Evolutionary conservation across 2,113 vertebrate species (phyloP).

Genomic region (Ornithorhynchus anatinus): DNA sequence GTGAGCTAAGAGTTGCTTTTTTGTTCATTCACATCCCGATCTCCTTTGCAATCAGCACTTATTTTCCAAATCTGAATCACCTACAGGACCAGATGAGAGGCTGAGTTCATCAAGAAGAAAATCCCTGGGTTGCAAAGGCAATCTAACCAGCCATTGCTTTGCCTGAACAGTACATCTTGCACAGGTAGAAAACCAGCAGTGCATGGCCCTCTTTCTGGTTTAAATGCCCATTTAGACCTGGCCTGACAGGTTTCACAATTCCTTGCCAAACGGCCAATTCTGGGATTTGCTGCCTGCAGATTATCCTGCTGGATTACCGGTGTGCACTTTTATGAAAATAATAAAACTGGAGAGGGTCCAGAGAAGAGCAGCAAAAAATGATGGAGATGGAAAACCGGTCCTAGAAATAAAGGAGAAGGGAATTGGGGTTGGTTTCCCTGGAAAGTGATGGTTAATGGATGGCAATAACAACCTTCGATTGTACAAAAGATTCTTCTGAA

Average conservation of each 20-base stretch:
- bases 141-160: neutral
- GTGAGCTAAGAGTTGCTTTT: constrained; percentile 14
- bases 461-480: no score
- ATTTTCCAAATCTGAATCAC: constrained; percentile 34
- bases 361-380: no score
- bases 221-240: constrained; percentile 7
- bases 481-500: no score
- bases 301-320: neutral
- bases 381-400: no score
- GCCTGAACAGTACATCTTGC: neutral
- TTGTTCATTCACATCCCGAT: constrained; percentile 35
- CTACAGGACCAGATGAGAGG: neutral
- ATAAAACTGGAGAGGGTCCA: no score
- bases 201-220: neutral
- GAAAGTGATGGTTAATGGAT: no score
- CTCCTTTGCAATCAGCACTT: constrained; percentile 36
- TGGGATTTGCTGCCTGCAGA: neutral
- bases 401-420: no score
- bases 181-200: constrained; percentile 12
- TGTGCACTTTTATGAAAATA: neutral
- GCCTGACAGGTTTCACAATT: constrained; percentile 4
- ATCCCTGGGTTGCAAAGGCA: neutral
- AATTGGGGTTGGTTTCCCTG: no score
- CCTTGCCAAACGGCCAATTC: no score
- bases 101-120: constrained; percentile 12